Percentiles rank a stretch among this genome's conserved stretches.
Evolutionary conservation across 2,113 vertebrate genomes (phyloP).

Genomic region (Ia io): DNA sequence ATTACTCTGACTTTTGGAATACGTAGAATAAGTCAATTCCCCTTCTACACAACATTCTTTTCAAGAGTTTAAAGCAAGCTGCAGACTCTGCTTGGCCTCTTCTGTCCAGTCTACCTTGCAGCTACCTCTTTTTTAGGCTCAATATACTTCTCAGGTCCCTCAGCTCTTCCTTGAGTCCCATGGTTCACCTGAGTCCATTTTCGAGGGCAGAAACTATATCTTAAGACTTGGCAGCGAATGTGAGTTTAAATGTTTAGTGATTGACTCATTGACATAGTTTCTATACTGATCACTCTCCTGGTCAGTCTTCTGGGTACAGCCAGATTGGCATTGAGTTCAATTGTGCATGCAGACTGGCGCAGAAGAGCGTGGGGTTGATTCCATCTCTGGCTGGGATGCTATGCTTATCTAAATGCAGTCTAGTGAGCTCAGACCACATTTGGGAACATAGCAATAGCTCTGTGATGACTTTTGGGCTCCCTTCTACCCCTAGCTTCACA

Average conservation of each 20-base stretch:
- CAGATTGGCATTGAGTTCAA: background rate
- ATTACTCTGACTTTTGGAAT: conserved; percentile 9
- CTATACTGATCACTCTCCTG: background rate
- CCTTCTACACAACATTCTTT: background rate
- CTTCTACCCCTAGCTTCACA: background rate
- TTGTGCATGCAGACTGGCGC: background rate
- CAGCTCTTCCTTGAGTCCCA: background rate
- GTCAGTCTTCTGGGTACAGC: background rate
- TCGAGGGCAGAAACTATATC: background rate
- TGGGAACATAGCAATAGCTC: background rate
- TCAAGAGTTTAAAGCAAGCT: background rate
- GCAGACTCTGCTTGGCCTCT: background rate
- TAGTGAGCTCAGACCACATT: background rate
- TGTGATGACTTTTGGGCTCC: background rate
- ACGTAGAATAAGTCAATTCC: background rate
- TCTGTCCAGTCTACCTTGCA: background rate
- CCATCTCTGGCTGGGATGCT: background rate
- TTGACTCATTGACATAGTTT: background rate
- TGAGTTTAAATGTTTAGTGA: background rate
- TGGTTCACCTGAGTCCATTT: background rate
- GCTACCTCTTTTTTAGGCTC: background rate
- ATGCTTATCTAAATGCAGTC: background rate
- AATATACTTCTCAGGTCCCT: background rate
- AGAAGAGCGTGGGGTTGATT: background rate
- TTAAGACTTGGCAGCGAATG: background rate